Percentiles rank a stretch among this genome's conserved stretches.
These are phyloP conservation scores for Thereva nobilitata DNA, from an alignment of 2,888 invertebrate genomes.

Conservation along the genomic window DNA sequence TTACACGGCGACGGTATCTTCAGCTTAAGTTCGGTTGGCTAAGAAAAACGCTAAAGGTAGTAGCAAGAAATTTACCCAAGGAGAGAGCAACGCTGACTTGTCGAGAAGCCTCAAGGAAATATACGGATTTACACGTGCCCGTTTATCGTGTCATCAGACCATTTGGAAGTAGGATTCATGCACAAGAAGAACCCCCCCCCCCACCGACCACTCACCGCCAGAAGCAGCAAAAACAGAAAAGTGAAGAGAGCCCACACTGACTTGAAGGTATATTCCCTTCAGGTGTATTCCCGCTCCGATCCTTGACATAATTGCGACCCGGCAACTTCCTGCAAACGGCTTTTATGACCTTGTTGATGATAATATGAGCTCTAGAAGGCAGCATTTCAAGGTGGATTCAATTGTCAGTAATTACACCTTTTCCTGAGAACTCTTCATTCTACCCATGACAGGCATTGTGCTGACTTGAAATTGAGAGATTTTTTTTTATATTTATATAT, in stretches of 20 bases:
- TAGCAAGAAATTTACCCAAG: too few species aligned
- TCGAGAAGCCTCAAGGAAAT: too few species aligned
- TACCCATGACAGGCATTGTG: not conserved
- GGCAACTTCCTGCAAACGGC: constrained; percentile 8
- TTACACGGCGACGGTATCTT: too few species aligned
- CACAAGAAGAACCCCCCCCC: too few species aligned
- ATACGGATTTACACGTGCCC: too few species aligned
- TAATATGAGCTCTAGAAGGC: not conserved
- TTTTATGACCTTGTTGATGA: constrained; percentile 4
- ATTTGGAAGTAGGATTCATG: too few species aligned
- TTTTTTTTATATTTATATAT: not conserved
- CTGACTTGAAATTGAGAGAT: not conserved
- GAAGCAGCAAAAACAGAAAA: too few species aligned
- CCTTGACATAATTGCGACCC: constrained; percentile 22
- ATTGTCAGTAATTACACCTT: constrained; percentile 10
- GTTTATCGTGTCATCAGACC: too few species aligned
- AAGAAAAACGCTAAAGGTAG: too few species aligned
- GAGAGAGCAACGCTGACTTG: too few species aligned
- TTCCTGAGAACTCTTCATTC: not conserved
- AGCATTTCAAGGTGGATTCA: constrained; percentile 6
- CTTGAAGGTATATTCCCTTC: constrained; percentile 3
- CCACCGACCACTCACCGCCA: too few species aligned
- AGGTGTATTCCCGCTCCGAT: not conserved
- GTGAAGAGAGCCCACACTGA: not conserved
- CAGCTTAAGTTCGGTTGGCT: too few species aligned